Evolutionary conservation across 1,140 invertebrate species (phyloP), one percentile per base, ranked within the genome.

Genomic region (Penaeus chinensis): DNA sequence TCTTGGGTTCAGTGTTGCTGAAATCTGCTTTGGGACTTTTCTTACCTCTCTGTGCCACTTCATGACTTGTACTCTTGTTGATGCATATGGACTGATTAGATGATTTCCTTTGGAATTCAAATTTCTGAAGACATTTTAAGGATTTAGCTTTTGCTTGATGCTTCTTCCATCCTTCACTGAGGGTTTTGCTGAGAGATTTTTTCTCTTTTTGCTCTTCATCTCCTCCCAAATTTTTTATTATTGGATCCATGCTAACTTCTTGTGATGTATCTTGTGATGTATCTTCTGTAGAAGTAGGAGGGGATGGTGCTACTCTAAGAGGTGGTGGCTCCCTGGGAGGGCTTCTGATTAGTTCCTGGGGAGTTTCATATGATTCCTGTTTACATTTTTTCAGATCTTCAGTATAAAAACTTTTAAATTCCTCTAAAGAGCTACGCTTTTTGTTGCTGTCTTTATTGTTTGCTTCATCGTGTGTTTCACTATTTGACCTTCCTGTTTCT

Each of bases 401-500:
- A 22, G 78, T 76, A 65, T 82, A 65, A 32, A 87, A 82, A 24
- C 76, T 66, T 79, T 65, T 82, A 20, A 87, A 87, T 82, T 87
- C 80, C 32, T 82, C 63, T 47, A 87, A 63, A 54, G 85, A 79
- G 27, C 84, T 87, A 10, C 65, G 54, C 10, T n/a, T 62, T n/a
- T 32, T 32, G n/a, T 27, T 82, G 20, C 22, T 42, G 32, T 11
- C 13, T 62, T 54, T 20, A 19, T 2, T 69, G 47, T n/a, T 47
- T 18, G 66, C 82, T 42, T 60, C n/a, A 18, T 79, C 47, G 54
- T 54, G 54, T 11, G 54, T 54, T 16, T 54, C 54, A 54, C 54
- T 54, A 11, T 54, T 8, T 54, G 54, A 16, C 5, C 16, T 54
- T 54, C 16, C 54, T 54, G 54, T 54, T 54, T 54, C 54, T 13